Base-by-base conservation (phyloP, 2,888 invertebrate genomes). In the Drosophila histrio region DNA sequence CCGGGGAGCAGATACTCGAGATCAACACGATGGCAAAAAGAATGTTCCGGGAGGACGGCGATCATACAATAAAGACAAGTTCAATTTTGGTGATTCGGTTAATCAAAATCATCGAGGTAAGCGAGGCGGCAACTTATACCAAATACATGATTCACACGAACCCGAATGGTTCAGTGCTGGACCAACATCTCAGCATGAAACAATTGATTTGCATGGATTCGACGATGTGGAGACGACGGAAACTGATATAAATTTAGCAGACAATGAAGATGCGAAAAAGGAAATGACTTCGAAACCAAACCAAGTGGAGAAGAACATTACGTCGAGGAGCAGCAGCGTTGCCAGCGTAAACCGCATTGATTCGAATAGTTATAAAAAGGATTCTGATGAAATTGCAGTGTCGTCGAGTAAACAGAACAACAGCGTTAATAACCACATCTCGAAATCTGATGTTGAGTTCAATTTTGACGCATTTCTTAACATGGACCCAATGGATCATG, bases 81-180 rank as follows among this genome's bases (percentile, higher is more conserved):
- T 65, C 5, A 64, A 64, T 49, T 73, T 64, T 19, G 36, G 52
- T 7, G 72, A 79, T 11, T 32, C 32, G 5, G 9, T 11, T 3
- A 39, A 36, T 34, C 60, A 67, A 32, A 44, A 15, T 46, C 71
- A 15, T 38, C 72, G 79, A 11, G 66, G 70, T 3, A 74, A 72
- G 17, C 81, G 88, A 4, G 22, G 89, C 8, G 19, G 39, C 1
- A 72, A 74, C 22, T 49, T 52, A 6, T 81, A 85, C 41, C 87
- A 84, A 28, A 62, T 57, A 15, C 68, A 94, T 88, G 94, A 93
- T 81, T 93, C 93, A 86, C 93, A 93, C 79, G 96, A 97, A 91
- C 98, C 98, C 2, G 97, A 98, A 92, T 98, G 98, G 97, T 96
- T 95, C 89, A 96, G 96, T 86, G 95, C 95, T 65, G 98, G 98